Evolutionary conservation across 2,113 vertebrate genomes (phyloP).

Genomic region (Laticauda colubrina): DNA sequence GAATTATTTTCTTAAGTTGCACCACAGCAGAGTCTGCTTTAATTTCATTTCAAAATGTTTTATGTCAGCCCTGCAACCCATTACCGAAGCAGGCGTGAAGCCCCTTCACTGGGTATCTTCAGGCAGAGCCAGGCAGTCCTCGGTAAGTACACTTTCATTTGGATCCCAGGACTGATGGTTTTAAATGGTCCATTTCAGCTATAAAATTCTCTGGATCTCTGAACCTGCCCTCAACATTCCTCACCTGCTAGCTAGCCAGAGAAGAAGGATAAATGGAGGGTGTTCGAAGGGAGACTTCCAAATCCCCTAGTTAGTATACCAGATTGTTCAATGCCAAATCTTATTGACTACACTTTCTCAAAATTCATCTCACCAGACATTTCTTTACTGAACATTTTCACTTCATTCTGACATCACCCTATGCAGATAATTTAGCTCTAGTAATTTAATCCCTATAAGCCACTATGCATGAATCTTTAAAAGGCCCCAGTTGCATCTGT

Average conservation of each 20-base stretch:
- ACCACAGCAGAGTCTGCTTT: background rate
- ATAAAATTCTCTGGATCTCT: background rate
- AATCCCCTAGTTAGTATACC: background rate
- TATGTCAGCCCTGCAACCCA: background rate
- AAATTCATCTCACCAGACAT: background rate
- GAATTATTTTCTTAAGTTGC: background rate
- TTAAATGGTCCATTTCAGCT: background rate
- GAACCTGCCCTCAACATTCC: background rate
- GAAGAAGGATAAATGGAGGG: background rate
- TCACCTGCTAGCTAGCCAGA: background rate
- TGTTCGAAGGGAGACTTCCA: background rate
- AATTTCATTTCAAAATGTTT: background rate
- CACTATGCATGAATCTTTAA: conserved; percentile 77
- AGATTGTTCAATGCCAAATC: background rate
- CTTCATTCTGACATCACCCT: conserved; percentile 52
- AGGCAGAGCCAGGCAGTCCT: background rate
- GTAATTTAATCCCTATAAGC: conserved; percentile 71
- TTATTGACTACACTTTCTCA: background rate
- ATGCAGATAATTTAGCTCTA: conserved; percentile 63
- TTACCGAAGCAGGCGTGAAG: background rate
- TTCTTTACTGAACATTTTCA: background rate
- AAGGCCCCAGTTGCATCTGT: conserved; percentile 57
- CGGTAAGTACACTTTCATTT: background rate
- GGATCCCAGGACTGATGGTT: background rate
- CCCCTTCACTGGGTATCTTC: background rate